Conservation (phyloP, 2,113 vertebrate species). For the Cavia aperea region DNA sequence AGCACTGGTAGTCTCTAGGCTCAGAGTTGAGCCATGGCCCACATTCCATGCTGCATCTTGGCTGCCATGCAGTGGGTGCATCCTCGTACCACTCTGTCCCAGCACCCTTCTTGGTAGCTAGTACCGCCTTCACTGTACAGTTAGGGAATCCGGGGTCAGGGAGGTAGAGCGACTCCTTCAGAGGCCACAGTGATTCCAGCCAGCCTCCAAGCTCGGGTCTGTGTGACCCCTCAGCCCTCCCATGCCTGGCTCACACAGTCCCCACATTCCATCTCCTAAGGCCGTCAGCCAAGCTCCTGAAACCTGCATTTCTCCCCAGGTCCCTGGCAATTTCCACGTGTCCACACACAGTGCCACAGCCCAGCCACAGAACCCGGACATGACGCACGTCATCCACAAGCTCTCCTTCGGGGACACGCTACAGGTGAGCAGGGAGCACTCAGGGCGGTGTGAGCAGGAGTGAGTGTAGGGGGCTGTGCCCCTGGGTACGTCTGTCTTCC, state of each 20-base stretch:
- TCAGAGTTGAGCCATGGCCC: not conserved
- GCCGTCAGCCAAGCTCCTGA: not conserved
- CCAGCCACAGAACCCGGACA: conserved; percentile 95
- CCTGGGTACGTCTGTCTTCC: not conserved
- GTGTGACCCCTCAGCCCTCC: not conserved
- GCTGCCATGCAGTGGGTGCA: not conserved
- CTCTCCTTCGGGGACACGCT: conserved; percentile 94
- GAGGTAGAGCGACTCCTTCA: not conserved
- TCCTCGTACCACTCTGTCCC: not conserved
- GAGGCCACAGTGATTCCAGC: not conserved
- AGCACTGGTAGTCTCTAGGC: not conserved
- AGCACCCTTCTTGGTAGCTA: not conserved
- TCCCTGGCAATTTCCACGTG: conserved; percentile 97
- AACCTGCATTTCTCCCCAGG: conserved; percentile 72
- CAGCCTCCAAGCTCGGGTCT: not conserved
- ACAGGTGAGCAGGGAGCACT: conserved; percentile 78
- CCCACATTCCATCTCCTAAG: rapidly evolving
- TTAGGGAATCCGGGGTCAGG: not conserved
- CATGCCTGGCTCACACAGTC: not conserved
- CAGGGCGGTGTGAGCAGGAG: rapidly evolving
- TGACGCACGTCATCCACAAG: conserved; percentile 96
- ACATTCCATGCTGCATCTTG: not conserved
- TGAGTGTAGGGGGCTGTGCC: not conserved
- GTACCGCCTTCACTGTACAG: not conserved
- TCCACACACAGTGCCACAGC: conserved; percentile 98